phyloP scores from a whole-genome alignment of 1,140 invertebrate species.

The Zelostemma sp. region DNA sequence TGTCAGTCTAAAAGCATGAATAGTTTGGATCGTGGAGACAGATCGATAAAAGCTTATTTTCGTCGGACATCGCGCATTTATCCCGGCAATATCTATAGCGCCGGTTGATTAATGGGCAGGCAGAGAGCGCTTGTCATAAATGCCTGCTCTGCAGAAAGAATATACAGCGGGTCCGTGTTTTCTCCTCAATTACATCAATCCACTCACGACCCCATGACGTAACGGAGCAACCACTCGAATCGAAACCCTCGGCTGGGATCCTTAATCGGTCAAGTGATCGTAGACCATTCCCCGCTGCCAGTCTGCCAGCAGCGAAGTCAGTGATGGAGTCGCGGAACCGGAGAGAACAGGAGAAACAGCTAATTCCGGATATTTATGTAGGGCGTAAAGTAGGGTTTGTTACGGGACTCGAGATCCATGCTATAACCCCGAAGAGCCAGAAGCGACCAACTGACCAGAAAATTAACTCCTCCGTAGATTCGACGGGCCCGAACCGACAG shows the following conservation, averaged over 20 bases:
- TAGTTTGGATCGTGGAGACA: background rate
- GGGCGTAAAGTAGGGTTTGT: conserved; percentile 67
- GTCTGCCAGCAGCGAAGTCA: conserved; percentile 46
- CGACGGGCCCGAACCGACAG: conserved; percentile 57
- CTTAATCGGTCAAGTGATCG: conserved; percentile 72
- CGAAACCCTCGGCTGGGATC: conserved; percentile 64
- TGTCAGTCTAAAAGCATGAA: no score
- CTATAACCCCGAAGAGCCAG: conserved; percentile 69
- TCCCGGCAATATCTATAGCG: conserved; percentile 1
- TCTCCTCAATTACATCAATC: conserved; percentile 71
- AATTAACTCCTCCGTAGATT: conserved; percentile 71
- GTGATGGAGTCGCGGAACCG: conserved; percentile 35
- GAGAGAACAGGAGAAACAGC: conserved; percentile 69
- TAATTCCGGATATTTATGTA: conserved; percentile 73
- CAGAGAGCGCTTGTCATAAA: conserved; percentile 32
- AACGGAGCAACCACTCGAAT: conserved; percentile 62
- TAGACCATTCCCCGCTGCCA: conserved; percentile 53
- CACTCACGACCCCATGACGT: conserved; percentile 63
- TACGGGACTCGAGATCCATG: conserved; percentile 67
- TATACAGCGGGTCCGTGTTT: conserved; percentile 57
- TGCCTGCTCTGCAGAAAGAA: conserved; percentile 30
- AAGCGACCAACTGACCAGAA: conserved; percentile 72
- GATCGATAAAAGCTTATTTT: conserved; percentile 6
- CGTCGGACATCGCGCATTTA: conserved; percentile 4
- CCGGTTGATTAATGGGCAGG: conserved; percentile 7